Conservation (phyloP, 92 coral and sea anemone species). For the Porites lobata region DNA sequence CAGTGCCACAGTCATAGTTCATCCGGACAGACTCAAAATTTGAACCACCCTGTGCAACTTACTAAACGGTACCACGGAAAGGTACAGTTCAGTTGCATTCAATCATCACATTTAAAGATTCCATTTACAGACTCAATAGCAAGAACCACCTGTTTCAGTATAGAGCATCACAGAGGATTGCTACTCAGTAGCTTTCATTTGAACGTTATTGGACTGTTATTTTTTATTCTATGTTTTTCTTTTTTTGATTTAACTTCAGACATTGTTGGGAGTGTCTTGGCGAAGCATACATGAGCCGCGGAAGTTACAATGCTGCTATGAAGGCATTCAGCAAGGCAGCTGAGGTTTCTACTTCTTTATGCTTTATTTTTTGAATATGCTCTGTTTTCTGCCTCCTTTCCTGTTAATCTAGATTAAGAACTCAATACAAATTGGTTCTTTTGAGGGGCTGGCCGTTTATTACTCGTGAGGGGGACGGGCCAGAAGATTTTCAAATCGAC, state of each 20-base stretch:
- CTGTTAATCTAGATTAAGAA: neutral
- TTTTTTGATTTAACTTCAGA: constrained; percentile 31
- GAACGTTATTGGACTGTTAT: too few relatives aligned
- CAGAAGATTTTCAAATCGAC: too few relatives aligned
- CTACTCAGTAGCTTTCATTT: too few relatives aligned
- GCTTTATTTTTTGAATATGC: too few relatives aligned
- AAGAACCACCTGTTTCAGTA: neutral
- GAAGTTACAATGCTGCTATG: constrained; percentile 95
- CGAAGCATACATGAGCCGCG: constrained; percentile 97
- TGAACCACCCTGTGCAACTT: neutral
- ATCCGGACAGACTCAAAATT: too few relatives aligned
- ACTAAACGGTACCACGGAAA: neutral
- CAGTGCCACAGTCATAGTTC: too few relatives aligned
- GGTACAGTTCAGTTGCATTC: neutral
- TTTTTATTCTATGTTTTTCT: too few relatives aligned
- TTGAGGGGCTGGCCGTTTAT: too few relatives aligned
- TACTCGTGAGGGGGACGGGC: too few relatives aligned
- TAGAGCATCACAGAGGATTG: too few relatives aligned
- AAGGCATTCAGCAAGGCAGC: constrained; percentile 89
- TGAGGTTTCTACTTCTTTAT: constrained; percentile 62
- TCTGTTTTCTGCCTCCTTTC: neutral
- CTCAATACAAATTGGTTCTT: too few relatives aligned
- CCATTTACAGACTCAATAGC: neutral
- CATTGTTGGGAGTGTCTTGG: constrained; percentile 99
- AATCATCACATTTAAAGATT: neutral